Evolutionary conservation across 2,797 vertebrate genomes (phyloP), one percentile per base, ranked within the genome.

Genomic region (Acipenser oxyrinchus): DNA sequence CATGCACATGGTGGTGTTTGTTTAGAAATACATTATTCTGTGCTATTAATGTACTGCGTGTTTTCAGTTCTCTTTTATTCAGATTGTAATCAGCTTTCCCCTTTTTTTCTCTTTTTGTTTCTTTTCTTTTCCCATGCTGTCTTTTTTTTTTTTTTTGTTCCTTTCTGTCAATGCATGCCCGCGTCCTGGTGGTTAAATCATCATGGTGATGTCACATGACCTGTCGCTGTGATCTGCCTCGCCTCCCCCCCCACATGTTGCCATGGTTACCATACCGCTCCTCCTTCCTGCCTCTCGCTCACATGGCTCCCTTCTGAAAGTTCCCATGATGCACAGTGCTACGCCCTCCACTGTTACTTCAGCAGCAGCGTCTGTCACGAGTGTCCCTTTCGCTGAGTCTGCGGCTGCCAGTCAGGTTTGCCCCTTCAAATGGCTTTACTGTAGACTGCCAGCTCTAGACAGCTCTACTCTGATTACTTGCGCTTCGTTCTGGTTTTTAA

Each of bases 241-340:
- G 23, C 87, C 93, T 85, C 87, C 75, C 88, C 87, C 87, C 81
- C 91, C 88, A 79, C 84, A 75, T 81, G 76, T 82, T 92, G 92
- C 94, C 91, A 84, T 93, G 91, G 92, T 93, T 93, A 93, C 91
- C 88, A 90, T 84, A 91, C 74, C 83, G 83, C 92, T 93, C 88
- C 92, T 82, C 89, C 87, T 93, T 85, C 87, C 75, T 88, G 87
- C 87, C 81, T 92, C 88, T 93, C 88, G 92, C 93, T 95, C 93
- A 94, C 91, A 84, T 93, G 91, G 92, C 93, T 93, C 94, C 91
- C 88, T 90, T 84, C 92, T 89, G 93, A 95, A 91, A 97, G 96
- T 98, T 91, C 92, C 95, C 93, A 93, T 99, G 96, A 96, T 98
- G 94, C 96, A 97, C 92, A 91, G 94, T 93, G 93, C 94, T 92